Percentiles rank a stretch among this genome's conserved stretches.
phyloP scores from a whole-genome alignment of 1,140 invertebrate species.

The Rhynchophorus ferrugineus region DNA sequence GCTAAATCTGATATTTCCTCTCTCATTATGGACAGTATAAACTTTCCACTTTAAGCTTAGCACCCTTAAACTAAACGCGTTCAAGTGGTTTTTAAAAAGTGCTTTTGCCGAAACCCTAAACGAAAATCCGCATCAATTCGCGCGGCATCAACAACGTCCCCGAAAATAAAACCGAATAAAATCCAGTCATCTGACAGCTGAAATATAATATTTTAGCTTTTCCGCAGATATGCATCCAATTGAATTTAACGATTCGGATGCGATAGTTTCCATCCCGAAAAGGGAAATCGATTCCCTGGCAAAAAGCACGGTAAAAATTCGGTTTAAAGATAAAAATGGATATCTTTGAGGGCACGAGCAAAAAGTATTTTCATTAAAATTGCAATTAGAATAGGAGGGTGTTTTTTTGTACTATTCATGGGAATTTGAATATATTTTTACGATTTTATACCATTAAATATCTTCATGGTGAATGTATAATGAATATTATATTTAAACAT shows the following conservation, averaged over 20 bases:
- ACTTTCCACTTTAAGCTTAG: background rate
- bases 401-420: too few relatives aligned
- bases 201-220: background rate
- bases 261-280: background rate
- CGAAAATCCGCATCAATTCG: background rate
- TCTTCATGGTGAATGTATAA: too few relatives aligned
- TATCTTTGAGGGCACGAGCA: background rate
- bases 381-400: too few relatives aligned
- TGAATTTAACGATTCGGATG: background rate
- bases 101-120: background rate
- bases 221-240: background rate
- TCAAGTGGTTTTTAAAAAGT: background rate
- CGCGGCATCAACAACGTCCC: background rate
- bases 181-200: background rate
- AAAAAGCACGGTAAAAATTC: background rate
- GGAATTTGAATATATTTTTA: too few relatives aligned
- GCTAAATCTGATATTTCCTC: background rate
- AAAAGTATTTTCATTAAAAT: background rate
- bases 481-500: too few relatives aligned
- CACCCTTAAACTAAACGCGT: background rate
- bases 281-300: background rate
- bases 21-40: background rate
- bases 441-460: too few relatives aligned
- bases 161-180: background rate
- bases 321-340: background rate